phyloP scores from a whole-genome alignment of 2,888 invertebrate genomes.

The Acronicta alni region DNA sequence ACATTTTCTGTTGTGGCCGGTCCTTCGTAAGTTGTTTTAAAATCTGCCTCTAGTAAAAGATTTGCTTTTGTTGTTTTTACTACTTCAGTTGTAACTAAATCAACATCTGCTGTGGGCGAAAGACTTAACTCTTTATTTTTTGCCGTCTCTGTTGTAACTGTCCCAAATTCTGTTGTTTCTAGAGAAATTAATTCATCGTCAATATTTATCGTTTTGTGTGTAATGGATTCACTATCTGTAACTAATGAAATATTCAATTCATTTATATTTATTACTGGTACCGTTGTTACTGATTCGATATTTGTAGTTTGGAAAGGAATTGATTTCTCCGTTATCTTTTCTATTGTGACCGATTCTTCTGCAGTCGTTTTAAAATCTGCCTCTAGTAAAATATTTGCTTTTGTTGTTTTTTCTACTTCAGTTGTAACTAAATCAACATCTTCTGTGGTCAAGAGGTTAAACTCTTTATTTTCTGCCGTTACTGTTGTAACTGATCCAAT shows the following conservation, averaged over 20 bases:
- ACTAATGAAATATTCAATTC: not conserved
- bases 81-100: conserved; percentile 1
- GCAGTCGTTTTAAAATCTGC: not conserved
- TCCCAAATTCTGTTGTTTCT: conserved; percentile 4
- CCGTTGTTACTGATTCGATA: conserved; percentile 15
- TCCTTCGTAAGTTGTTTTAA: conserved; percentile 1
- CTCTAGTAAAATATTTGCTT: not conserved
- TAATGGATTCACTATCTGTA: not conserved
- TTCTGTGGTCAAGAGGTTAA: not conserved
- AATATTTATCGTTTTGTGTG: not conserved
- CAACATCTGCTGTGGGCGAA: not conserved
- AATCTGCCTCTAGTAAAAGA: conserved; percentile 2
- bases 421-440: not conserved
- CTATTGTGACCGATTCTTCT: conserved; percentile 4
- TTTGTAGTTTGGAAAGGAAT: conserved; percentile 6
- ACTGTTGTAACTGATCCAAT: conserved; percentile 12
- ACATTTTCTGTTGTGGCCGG: conserved; percentile 3
- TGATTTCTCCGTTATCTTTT: not conserved
- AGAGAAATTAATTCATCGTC: not conserved
- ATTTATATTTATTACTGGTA: not conserved
- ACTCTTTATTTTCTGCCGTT: conserved; percentile 1
- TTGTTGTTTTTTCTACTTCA: conserved; percentile 1
- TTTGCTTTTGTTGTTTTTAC: conserved; percentile 2
- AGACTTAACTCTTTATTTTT: conserved; percentile 3
- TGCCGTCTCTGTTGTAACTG: conserved; percentile 6